Conservation (phyloP, 2,888 invertebrate species). For the Tetrapedia diversipes region DNA sequence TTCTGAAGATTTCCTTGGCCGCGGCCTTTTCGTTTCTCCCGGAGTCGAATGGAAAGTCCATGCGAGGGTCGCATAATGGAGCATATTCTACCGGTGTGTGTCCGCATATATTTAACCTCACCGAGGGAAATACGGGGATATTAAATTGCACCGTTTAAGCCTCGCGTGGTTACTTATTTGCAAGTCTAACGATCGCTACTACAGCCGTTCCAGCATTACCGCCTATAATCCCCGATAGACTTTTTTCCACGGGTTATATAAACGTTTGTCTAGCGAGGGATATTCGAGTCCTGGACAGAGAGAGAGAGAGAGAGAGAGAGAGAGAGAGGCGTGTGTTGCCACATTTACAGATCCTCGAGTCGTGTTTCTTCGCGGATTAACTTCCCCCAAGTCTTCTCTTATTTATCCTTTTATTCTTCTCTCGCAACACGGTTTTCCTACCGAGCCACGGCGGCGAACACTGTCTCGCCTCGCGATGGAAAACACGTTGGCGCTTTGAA, state of each 20-base stretch:
- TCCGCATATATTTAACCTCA: conserved; percentile 52
- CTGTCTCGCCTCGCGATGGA: too few relatives aligned
- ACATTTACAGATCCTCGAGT: neutral
- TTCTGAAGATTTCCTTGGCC: neutral
- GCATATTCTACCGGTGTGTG: conserved; percentile 21
- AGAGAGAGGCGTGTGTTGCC: neutral
- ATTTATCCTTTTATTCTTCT: neutral
- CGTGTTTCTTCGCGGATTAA: neutral
- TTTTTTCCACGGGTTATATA: neutral
- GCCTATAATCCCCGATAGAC: conserved; percentile 28
- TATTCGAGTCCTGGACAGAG: neutral
- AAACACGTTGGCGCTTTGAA: neutral
- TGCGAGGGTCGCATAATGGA: conserved; percentile 32
- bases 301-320: too few relatives aligned
- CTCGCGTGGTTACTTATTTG: conserved; percentile 51
- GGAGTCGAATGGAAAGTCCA: conserved; percentile 29
- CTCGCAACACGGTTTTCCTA: too few relatives aligned
- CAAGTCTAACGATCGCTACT: conserved; percentile 51
- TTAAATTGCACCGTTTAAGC: conserved; percentile 56
- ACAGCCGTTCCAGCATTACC: conserved; percentile 29
- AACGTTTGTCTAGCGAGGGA: conserved; percentile 8
- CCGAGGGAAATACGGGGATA: conserved; percentile 41
- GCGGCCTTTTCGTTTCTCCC: conserved; percentile 3
- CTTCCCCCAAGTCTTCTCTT: neutral
- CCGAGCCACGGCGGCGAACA: too few relatives aligned